phyloP scores from a whole-genome alignment of 2,888 invertebrate genomes.

The Neuroscelio doddi region DNA sequence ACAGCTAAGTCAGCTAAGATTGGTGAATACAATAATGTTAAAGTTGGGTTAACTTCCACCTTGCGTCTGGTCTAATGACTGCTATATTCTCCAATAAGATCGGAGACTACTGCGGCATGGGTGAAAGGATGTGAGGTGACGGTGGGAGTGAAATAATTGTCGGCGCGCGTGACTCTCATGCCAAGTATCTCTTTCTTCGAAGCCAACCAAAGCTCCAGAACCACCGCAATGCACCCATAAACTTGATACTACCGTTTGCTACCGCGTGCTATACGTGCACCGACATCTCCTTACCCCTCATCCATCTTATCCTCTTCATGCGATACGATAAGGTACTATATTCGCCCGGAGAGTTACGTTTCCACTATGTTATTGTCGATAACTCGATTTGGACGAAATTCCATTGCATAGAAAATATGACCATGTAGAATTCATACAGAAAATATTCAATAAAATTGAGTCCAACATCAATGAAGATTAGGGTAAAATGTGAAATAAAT shows the following conservation, averaged over 20 bases:
- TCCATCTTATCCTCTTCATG: background rate
- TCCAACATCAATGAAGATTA: too few relatives aligned
- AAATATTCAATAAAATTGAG: too few relatives aligned
- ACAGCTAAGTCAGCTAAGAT: too few relatives aligned
- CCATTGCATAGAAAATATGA: too few relatives aligned
- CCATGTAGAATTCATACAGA: too few relatives aligned
- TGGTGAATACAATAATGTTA: too few relatives aligned
- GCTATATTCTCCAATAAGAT: slow-evolving; percentile 49
- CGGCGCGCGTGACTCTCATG: slow-evolving; percentile 67
- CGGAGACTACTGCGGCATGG: slow-evolving; percentile 16
- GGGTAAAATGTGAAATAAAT: background rate
- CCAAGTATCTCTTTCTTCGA: slow-evolving; percentile 58
- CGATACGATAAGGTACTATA: background rate
- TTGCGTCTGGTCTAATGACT: slow-evolving; percentile 12
- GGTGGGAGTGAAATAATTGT: slow-evolving; percentile 69
- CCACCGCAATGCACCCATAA: slow-evolving; percentile 68
- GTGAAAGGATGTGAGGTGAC: slow-evolving; percentile 18
- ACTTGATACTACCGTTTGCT: slow-evolving; percentile 60
- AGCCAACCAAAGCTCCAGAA: slow-evolving; percentile 57
- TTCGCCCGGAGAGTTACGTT: background rate
- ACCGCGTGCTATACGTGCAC: slow-evolving; percentile 19
- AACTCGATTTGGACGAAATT: background rate
- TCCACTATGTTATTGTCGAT: background rate
- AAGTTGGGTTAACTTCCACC: slow-evolving; percentile 45
- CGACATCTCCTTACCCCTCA: background rate